These are phyloP conservation scores for Potamarius usumacintae DNA, from an alignment of 2,113 vertebrate species.

Conservation along the genomic window DNA sequence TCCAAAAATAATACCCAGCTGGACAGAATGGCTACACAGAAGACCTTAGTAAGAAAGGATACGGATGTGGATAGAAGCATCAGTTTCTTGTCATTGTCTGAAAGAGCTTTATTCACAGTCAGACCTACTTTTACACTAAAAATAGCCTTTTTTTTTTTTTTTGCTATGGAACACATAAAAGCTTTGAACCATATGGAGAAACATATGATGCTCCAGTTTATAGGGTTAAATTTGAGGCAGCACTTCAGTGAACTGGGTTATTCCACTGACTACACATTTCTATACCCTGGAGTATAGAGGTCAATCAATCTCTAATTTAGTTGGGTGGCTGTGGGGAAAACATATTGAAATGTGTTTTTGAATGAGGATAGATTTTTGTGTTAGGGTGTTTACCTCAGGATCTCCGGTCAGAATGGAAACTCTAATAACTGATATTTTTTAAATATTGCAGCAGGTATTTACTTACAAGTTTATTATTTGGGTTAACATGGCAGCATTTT, in stretches of 20 bases:
- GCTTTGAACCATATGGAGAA: background rate
- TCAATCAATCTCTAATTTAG: slow-evolving; percentile 1
- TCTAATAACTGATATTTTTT: background rate
- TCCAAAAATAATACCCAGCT: slow-evolving; percentile 57
- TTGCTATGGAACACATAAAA: background rate
- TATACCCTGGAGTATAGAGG: background rate
- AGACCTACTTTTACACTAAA: background rate
- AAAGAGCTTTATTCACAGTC: background rate
- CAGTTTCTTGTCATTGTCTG: slow-evolving; percentile 4
- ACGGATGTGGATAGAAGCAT: background rate
- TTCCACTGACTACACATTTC: background rate
- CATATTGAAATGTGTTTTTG: background rate
- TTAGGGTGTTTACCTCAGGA: background rate
- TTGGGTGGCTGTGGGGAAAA: background rate
- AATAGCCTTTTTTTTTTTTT: background rate
- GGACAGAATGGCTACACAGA: slow-evolving; percentile 49
- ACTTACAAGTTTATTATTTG: background rate
- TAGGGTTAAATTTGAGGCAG: background rate
- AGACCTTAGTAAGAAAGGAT: slow-evolving; percentile 41
- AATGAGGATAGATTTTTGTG: too few relatives aligned
- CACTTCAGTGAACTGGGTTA: background rate
- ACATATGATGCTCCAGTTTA: background rate
- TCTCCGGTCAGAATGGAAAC: slow-evolving; percentile 13
- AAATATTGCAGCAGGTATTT: background rate
- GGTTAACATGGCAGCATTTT: background rate